Evolutionary conservation across 2,113 vertebrate species (phyloP), one percentile per base, ranked within the genome.

Genomic region (Melanostigma gelatinosum): DNA sequence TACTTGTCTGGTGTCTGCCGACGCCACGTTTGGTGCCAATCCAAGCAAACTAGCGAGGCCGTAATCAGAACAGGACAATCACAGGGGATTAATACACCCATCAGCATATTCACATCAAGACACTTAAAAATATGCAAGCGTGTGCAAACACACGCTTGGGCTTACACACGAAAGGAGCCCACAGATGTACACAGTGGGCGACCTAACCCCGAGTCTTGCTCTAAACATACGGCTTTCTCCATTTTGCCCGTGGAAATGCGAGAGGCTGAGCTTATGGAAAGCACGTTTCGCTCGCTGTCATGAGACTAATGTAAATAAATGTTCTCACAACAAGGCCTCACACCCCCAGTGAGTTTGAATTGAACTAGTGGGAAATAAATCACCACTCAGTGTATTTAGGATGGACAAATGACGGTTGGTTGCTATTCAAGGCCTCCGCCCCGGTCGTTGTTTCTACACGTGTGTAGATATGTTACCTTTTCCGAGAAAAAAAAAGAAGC

Each of bases 21-120:
- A 48, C 68, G 77, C 82, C 85, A 74, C 79, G 58, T 55, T 6
- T 55, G 52, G 67, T 90, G 93, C 93, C 92, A 93, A 88, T 72
- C 69, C 85, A 93, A 94, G 91, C 93, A 93, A 94, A 92, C 80
- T 60, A 60, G 58, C 38, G 27, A 85, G 74, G 55, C 83, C 85
- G 85, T 86, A 93, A 92, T 91, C 82, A 93, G 81, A 89, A 85
- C 74, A 72, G 72, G 73, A 63, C 66, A 86, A 64, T 90, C 87
- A 79, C 76, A 66, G 62, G 63, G 76, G 77, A 86, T 87, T 88
- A 90, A 90, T 92, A 81, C 84, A 87, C 77, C 72, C 82, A 73
- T 87, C 46, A 80, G 72, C 83, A 84, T 83, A 76, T 40, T 42
- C 80, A 68, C 62, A 69, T 70, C 60, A 55, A 86, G 54, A 83